Evolutionary conservation across 2,888 invertebrate species (phyloP), one percentile per base, ranked within the genome.

Genomic region (Lysandra bellargus): DNA sequence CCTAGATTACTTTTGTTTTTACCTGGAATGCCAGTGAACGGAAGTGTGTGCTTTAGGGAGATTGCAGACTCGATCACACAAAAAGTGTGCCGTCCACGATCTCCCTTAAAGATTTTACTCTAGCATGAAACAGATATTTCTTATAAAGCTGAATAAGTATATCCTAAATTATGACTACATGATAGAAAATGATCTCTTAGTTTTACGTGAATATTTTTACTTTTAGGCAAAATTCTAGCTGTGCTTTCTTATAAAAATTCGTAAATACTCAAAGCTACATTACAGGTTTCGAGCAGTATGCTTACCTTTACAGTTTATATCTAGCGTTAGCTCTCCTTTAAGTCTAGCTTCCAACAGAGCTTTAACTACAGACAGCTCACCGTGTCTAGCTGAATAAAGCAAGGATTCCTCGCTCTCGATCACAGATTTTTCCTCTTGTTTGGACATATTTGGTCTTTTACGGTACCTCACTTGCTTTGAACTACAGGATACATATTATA

Each of bases 271-370:
- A 49, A 49, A 49, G 49, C 9, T 72, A 37, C 14, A 57, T 57
- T 9, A 53, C 0, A 57, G 17, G 14, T 17, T 57, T 57, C 64
- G 12, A 44, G 14, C 33, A 33, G 6, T 33, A n/a, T 1, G 73
- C 81, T 82, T 90, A 96, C 96, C 96, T 95, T 96, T 96, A 84
- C 96, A 96, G 86, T 96, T 96, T 30, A 96, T 91, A 86, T 96
- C 94, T 82, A 96, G 88, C 49, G 91, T 90, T 61, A 96, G 88
- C 84, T 95, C 93, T n/a, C 93, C 93, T 80, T 95, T 92, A 79
- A 89, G 89, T 79, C 87, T 91, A 33, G 95, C 94, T 79, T 95
- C 90, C 69, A 96, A 83, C 77, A 96, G 86, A 74, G 95, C 95
- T 84, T 92, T 91, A 1, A 96, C 95, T n/a, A 95, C 91, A 9